phyloP scores from a whole-genome alignment of 2,113 vertebrate genomes.

The Myodes glareolus region DNA sequence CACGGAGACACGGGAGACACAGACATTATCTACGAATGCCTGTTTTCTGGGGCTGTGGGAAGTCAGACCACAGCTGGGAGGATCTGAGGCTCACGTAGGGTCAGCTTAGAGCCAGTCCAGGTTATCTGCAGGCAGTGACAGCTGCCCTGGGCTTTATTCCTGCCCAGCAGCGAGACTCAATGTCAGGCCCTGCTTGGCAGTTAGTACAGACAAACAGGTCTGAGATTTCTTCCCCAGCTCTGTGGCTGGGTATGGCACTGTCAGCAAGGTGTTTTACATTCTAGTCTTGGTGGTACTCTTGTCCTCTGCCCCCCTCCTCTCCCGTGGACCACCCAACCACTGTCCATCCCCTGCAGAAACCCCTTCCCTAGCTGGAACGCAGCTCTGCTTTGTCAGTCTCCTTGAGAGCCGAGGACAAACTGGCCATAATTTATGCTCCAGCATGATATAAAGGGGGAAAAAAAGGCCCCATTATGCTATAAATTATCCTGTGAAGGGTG shows the following conservation, averaged over 20 bases:
- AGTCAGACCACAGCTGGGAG: neutral
- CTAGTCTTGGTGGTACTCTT: neutral
- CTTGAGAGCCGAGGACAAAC: slow-evolving; percentile 88
- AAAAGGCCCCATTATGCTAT: slow-evolving; percentile 86
- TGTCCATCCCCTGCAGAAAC: neutral
- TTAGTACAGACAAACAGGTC: neutral
- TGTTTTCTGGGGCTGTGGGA: neutral
- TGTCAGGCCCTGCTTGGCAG: neutral
- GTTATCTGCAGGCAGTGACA: neutral
- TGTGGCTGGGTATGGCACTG: neutral
- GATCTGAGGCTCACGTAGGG: neutral
- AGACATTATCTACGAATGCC: too few relatives aligned
- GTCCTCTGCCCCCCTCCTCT: neutral
- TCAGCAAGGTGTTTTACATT: neutral
- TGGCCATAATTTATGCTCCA: slow-evolving; percentile 88
- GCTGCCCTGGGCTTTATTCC: neutral
- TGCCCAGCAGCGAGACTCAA: fast-evolving
- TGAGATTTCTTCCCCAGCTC: neutral
- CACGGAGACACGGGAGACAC: fast-evolving
- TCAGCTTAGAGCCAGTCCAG: neutral
- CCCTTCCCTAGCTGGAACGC: slow-evolving; percentile 56
- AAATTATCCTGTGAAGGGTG: slow-evolving; percentile 87
- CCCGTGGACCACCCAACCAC: neutral
- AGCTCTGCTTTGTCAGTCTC: slow-evolving; percentile 83
- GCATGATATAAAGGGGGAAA: slow-evolving; percentile 76